phyloP scores from a whole-genome alignment of 2,797 vertebrate genomes.

The Hybognathus amarus region DNA sequence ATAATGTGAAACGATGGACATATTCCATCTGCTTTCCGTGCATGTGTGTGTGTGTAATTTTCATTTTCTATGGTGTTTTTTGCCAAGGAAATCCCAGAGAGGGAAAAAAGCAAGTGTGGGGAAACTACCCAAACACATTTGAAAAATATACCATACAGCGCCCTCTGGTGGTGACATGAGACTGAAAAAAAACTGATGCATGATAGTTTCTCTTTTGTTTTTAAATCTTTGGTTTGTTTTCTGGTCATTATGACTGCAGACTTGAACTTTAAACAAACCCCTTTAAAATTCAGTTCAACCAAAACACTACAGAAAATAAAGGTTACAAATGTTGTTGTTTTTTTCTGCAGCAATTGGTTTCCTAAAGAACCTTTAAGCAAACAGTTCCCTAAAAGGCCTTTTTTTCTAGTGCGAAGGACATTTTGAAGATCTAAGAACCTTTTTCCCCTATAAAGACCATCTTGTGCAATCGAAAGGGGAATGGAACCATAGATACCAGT shows the following conservation, averaged over 20 bases:
- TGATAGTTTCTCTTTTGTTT: background rate
- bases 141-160: background rate
- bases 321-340: background rate
- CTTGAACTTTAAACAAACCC: background rate
- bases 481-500: too few species aligned
- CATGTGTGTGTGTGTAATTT: background rate
- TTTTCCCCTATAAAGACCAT: too few species aligned
- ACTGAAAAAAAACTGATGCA: background rate
- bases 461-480: too few species aligned
- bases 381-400: too few species aligned
- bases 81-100: slow-evolving; percentile 11
- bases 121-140: slow-evolving; percentile 5
- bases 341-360: background rate
- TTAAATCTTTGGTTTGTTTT: background rate
- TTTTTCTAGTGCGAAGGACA: too few species aligned
- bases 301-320: background rate
- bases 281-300: background rate
- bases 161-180: slow-evolving; percentile 5
- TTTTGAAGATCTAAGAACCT: too few species aligned
- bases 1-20: background rate
- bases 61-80: background rate
- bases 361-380: background rate
- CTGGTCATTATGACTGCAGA: background rate
- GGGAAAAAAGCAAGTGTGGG: background rate
- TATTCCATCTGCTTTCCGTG: slow-evolving; percentile 22